Evolutionary conservation across 1,140 invertebrate species (phyloP), one percentile per base, ranked within the genome.

Genomic region (Leptinotarsa defecta): DNA sequence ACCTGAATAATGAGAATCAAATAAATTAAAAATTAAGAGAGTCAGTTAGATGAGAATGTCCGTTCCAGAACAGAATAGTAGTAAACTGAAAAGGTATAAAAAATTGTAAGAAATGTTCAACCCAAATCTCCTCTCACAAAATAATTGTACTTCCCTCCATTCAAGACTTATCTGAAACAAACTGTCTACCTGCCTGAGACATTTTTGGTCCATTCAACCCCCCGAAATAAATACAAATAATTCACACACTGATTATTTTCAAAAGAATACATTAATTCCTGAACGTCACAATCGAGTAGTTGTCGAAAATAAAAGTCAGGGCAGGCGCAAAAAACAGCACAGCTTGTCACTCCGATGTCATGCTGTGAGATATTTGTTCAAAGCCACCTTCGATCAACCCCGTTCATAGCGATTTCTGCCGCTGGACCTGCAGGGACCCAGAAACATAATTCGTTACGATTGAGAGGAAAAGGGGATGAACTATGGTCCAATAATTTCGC

Each of bases 321-420:
- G 62, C 69, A 22, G 20, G 15, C 24, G 71, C 71, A 73, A 73
- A 74, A 74, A 74, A 74, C 73, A 69, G 73, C 73, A 68, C 73
- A 74, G 73, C 73, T 74, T 74, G 73, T 74, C 73, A 74, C 67
- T 48, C 67, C 73, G 73, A 69, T 69, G 73, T 69, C 73, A 69
- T 34, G 73, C 73, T 74, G 73, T 74, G 73, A 74, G 34, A 74
- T 74, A 74, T 74, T 74, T 74, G 73, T 74, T 74, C 73, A 69
- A 74, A 74, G 65, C 73, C 73, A 61, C 64, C 73, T 72, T 49
- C 13, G 48, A 57, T 61, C 43, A 67, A 73, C 73, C 73, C 73
- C 73, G 67, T 68, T 68, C 48, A 34, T 69, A 22, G 64, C n/a
- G 64, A 57, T 57, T 64, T 65, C 27, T 65, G 71, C 71, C 48